Conservation (phyloP, 1,140 invertebrate species). For the Bombus pascuorum region DNA sequence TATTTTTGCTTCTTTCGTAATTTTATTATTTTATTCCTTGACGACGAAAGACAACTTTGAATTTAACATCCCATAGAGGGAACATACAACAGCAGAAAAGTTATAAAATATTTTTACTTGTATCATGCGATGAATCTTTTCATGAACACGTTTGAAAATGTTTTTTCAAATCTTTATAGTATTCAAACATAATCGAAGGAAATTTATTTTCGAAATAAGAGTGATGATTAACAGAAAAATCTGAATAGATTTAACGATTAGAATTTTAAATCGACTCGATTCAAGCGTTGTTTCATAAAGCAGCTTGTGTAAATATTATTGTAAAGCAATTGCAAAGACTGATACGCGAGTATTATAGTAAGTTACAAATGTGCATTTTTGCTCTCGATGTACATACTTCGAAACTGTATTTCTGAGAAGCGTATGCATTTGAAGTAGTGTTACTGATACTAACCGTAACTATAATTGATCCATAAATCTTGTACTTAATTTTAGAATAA, state of each 20-base stretch:
- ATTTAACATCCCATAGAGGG: not conserved
- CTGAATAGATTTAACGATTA: not conserved
- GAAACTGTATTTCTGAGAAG: not conserved
- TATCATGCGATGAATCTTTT: not conserved
- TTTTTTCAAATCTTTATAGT: not conserved
- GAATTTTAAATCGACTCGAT: not conserved
- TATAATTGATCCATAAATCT: not conserved
- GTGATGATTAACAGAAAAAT: not conserved
- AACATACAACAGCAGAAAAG: not conserved
- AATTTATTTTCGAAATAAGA: not conserved
- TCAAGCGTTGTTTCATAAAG: not conserved
- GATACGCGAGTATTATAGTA: slow-evolving; percentile 31
- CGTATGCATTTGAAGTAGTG: not conserved
- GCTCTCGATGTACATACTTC: not conserved
- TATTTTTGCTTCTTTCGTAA: slow-evolving; percentile 59
- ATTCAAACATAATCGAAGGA: not conserved
- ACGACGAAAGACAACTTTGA: no score
- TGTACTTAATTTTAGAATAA: not conserved
- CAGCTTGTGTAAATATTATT: slow-evolving; percentile 11
- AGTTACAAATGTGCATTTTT: not conserved
- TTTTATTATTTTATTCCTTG: not conserved
- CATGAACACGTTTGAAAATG: not conserved
- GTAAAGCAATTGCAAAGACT: slow-evolving; percentile 28
- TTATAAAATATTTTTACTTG: not conserved
- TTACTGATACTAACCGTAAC: not conserved